Evolutionary conservation across 2,888 invertebrate species (phyloP).

Genomic region (Tromatobia lineatoria): DNA sequence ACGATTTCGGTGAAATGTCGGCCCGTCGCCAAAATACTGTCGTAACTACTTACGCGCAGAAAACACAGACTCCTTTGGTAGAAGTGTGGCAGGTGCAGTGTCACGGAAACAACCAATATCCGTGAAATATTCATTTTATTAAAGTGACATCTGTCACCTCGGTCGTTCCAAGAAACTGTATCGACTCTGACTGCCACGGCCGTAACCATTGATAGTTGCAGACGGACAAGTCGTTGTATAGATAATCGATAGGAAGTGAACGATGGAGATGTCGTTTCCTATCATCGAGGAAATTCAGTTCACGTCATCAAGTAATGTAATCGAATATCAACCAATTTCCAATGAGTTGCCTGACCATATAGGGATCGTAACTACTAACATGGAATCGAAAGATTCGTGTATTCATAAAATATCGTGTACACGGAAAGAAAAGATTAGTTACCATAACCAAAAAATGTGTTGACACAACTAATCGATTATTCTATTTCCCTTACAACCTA

Average conservation of each 20-base stretch:
- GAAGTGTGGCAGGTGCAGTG: background rate
- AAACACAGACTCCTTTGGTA: background rate
- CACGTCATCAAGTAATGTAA: background rate
- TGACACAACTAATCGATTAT: no score
- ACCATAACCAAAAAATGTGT: no score
- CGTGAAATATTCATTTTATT: background rate
- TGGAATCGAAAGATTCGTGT: background rate
- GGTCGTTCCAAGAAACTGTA: background rate
- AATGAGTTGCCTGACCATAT: slow-evolving; percentile 24
- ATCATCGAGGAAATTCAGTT: background rate
- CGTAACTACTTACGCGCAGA: background rate
- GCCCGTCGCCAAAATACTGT: background rate
- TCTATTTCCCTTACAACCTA: no score
- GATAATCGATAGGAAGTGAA: slow-evolving; percentile 48
- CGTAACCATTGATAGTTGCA: slow-evolving; percentile 18
- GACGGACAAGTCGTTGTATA: slow-evolving; percentile 38
- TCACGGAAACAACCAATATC: background rate
- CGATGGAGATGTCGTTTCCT: background rate
- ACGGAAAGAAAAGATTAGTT: no score
- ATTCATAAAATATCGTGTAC: background rate
- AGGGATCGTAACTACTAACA: background rate
- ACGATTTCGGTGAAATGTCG: background rate
- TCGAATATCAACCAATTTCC: background rate
- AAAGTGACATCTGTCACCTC: slow-evolving; percentile 11
- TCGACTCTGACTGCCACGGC: background rate